Evolutionary conservation across 2,113 vertebrate genomes (phyloP).

Genomic region (Neotoma lepida): DNA sequence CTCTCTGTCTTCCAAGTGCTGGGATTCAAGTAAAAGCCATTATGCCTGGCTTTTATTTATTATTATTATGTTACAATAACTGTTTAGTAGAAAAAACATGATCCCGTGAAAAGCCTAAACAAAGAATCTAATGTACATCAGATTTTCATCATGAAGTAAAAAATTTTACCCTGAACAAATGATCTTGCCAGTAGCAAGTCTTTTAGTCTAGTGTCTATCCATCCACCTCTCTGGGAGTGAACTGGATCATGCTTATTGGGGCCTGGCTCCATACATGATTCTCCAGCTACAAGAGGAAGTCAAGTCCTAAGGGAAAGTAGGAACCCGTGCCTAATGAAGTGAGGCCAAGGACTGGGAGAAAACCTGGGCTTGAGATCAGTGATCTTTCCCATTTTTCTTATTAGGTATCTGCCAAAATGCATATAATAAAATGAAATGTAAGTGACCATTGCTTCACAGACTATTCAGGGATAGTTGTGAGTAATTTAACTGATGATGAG

Average conservation of each 20-base stretch:
- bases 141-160: slow-evolving; percentile 1
- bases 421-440: slow-evolving; percentile 20
- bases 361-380: background rate
- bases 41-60: background rate
- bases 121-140: background rate
- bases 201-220: too few species aligned
- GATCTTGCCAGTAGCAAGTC: background rate
- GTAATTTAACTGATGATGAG: background rate
- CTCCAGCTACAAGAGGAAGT: background rate
- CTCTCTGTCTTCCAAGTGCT: background rate
- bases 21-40: background rate
- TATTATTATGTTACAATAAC: background rate
- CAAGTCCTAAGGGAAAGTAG: background rate
- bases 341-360: background rate
- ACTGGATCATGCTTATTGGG: background rate
- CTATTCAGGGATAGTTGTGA: background rate
- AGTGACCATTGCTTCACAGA: background rate
- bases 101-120: background rate
- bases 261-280: background rate
- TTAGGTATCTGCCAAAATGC: background rate
- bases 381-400: background rate
- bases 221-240: background rate
- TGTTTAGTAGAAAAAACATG: slow-evolving; percentile 1
- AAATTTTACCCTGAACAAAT: background rate
- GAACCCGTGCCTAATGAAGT: background rate